Conservation (phyloP, 2,888 invertebrate genomes). For the Synanthedon andrenaeformis region DNA sequence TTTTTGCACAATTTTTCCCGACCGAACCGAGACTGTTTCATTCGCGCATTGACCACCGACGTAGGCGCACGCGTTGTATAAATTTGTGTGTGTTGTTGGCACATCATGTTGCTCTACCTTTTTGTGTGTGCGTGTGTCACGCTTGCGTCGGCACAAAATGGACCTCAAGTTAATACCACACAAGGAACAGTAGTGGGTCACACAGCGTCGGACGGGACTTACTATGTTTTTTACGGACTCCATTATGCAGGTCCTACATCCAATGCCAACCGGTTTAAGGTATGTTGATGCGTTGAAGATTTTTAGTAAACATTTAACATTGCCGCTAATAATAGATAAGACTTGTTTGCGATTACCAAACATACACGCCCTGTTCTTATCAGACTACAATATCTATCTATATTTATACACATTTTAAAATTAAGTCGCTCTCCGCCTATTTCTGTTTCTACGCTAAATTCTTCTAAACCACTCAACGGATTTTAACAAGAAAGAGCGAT, state of each 20-base stretch:
- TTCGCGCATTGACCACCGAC: conserved; percentile 6
- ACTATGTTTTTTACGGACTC: conserved; percentile 39
- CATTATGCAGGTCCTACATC: conserved; percentile 31
- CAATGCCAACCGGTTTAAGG: conserved; percentile 10
- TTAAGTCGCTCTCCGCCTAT: too few species aligned
- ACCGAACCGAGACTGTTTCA: not conserved
- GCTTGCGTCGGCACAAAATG: conserved; percentile 22
- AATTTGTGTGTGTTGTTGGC: not conserved
- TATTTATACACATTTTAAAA: too few species aligned
- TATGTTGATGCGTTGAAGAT: conserved; percentile 4
- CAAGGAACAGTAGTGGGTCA: conserved; percentile 39
- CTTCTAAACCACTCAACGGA: too few species aligned
- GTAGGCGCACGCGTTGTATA: not conserved
- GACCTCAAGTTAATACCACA: conserved; percentile 32
- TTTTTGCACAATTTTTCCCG: not conserved
- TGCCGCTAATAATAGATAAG: not conserved
- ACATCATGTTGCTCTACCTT: conserved; percentile 9
- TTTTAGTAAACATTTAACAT: conserved; percentile 1
- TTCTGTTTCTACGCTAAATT: too few species aligned
- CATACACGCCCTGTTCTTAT: too few species aligned
- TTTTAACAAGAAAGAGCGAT: too few species aligned
- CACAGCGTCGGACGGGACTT: conserved; percentile 26
- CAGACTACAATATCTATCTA: too few species aligned
- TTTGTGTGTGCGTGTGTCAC: conserved; percentile 14
- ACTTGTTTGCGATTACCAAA: too few species aligned